phyloP scores from a whole-genome alignment of 2,888 invertebrate genomes.

The Priocnemis perturbator region DNA sequence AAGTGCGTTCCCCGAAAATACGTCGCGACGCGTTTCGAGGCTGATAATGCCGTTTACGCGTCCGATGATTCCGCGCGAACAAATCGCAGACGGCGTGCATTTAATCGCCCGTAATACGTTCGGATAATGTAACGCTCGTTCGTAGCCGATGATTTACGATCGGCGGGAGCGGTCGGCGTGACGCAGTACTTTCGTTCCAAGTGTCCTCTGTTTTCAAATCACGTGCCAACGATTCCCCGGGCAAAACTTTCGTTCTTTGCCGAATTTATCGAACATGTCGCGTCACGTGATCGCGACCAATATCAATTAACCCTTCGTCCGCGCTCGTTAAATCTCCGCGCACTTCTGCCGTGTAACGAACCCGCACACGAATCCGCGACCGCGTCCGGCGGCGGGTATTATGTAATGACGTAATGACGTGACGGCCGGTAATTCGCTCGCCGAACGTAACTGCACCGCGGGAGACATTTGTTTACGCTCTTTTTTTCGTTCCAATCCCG shows the following conservation, averaged over 20 bases:
- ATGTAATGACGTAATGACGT: constrained; percentile 27
- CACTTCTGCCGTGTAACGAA: neutral
- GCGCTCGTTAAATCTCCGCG: constrained; percentile 6
- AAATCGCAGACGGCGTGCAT: too few relatives aligned
- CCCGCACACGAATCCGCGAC: constrained; percentile 1
- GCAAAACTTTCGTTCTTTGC: too few relatives aligned
- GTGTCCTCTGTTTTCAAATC: too few relatives aligned
- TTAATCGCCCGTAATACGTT: too few relatives aligned
- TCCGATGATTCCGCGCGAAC: too few relatives aligned
- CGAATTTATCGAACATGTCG: constrained; percentile 3
- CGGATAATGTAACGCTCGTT: too few relatives aligned
- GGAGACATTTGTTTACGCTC: neutral
- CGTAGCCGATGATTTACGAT: too few relatives aligned
- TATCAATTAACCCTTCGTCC: constrained; percentile 4
- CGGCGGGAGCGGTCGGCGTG: too few relatives aligned
- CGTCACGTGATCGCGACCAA: constrained; percentile 5
- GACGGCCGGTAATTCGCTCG: constrained; percentile 26
- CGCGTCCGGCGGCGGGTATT: neutral
- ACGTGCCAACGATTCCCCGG: too few relatives aligned
- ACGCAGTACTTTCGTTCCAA: too few relatives aligned
- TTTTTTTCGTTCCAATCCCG: neutral
- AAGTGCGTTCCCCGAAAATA: neutral
- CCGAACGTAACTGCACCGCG: neutral
- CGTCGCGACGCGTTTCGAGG: too few relatives aligned
- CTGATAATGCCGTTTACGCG: too few relatives aligned